Conservation (phyloP, 2,797 vertebrate species). For the Melanogrammus aeglefinus region DNA sequence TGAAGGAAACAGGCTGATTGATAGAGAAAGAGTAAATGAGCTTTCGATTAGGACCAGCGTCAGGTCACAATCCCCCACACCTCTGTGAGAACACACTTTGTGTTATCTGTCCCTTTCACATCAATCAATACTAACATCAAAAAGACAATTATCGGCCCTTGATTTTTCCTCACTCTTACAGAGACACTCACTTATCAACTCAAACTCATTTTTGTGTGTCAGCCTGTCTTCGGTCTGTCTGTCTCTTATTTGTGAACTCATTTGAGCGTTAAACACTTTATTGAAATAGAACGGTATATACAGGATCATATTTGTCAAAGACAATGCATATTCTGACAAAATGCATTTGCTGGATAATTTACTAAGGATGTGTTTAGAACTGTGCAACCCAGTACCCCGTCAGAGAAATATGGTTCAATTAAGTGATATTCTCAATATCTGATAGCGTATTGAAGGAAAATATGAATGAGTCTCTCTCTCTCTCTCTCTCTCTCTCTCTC, state of each 20-base stretch:
- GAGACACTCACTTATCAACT: slow-evolving; percentile 2
- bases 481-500: not conserved
- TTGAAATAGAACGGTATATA: not conserved
- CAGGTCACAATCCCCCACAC: slow-evolving; percentile 1
- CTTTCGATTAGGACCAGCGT: not conserved
- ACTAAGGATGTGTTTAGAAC: not conserved
- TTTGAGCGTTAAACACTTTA: slow-evolving; percentile 1
- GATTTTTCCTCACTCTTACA: slow-evolving; percentile 1
- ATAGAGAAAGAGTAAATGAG: slow-evolving; percentile 6
- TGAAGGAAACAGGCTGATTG: not conserved
- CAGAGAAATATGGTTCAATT: not conserved
- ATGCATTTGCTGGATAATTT: not conserved
- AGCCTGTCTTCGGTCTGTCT: not conserved
- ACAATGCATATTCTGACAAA: not conserved
- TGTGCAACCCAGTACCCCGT: not conserved
- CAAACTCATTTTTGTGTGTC: slow-evolving; percentile 2
- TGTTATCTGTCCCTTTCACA: not conserved
- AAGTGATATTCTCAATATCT: no score
- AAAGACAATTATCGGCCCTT: slow-evolving; percentile 1
- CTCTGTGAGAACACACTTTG: not conserved
- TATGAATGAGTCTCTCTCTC: not conserved
- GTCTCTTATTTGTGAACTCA: not conserved
- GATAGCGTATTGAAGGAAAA: not conserved
- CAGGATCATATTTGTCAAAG: not conserved
- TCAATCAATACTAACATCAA: slow-evolving; percentile 1